These are phyloP conservation scores for Notechis scutatus DNA, from an alignment of 2,113 vertebrate genomes.

Conservation along the genomic window DNA sequence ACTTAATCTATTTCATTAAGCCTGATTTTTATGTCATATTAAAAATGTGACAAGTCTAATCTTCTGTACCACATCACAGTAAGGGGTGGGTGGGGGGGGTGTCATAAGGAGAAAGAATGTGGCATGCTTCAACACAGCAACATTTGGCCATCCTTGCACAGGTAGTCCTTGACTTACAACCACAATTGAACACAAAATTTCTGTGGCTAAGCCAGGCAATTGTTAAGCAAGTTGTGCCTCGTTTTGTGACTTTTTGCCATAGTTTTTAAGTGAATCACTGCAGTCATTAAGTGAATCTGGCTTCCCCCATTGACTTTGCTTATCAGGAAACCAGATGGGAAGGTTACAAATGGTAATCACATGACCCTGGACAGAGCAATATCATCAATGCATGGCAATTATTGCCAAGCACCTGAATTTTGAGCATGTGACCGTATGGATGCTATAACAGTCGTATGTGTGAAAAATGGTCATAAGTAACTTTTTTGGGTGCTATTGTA, in stretches of 20 bases:
- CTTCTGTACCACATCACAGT: not conserved
- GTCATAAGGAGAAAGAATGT: not conserved
- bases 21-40: not conserved
- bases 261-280: not conserved
- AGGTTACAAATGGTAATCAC: not conserved
- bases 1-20: not conserved
- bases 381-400: not conserved
- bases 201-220: not conserved
- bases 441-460: not conserved
- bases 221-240: not conserved
- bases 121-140: not conserved
- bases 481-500: not conserved
- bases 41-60: not conserved
- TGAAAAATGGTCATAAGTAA: not conserved
- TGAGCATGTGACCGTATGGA: not conserved
- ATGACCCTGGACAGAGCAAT: not conserved
- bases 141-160: not conserved
- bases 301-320: not conserved
- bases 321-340: not conserved
- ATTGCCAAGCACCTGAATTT: not conserved
- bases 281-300: not conserved
- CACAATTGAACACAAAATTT: not conserved
- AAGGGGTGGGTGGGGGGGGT: rapidly evolving
- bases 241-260: not conserved
- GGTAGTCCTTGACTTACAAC: not conserved